A percentile compares a stretch with the other conserved stretches of the same genome.
Evolutionary conservation across 2,888 invertebrate genomes (phyloP).

Genomic region (Diaprepes abbreviatus): DNA sequence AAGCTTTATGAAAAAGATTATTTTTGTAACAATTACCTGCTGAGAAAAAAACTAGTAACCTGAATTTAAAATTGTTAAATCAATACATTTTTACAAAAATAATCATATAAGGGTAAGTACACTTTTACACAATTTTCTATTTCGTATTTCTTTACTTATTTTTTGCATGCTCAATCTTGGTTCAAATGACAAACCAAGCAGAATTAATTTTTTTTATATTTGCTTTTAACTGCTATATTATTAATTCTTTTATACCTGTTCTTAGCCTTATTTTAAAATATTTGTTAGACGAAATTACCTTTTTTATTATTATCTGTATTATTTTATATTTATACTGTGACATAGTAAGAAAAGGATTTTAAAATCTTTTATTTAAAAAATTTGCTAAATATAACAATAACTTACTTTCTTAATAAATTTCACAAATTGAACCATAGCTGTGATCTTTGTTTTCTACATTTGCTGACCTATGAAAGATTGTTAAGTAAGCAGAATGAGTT

Average conservation of each 20-base stretch:
- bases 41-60: too few species aligned
- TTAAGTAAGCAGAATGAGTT: too few species aligned
- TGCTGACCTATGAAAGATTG: too few species aligned
- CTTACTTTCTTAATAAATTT: too few species aligned
- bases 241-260: slow-evolving; percentile 1
- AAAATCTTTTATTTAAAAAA: too few species aligned
- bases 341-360: background rate
- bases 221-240: slow-evolving; percentile 50
- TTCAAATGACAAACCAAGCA: slow-evolving; percentile 51
- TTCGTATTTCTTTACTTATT: slow-evolving; percentile 9
- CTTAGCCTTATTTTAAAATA: background rate
- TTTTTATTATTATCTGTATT: background rate
- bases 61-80: too few species aligned
- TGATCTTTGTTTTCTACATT: too few species aligned
- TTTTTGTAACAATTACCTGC: background rate
- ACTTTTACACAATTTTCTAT: background rate
- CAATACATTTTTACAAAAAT: slow-evolving; percentile 2
- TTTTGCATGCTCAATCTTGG: slow-evolving; percentile 40
- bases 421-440: too few species aligned
- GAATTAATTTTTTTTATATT: slow-evolving; percentile 48
- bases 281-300: background rate
- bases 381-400: too few species aligned
- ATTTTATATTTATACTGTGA: background rate
- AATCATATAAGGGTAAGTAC: slow-evolving; percentile 2
- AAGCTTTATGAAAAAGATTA: background rate